Conservation (phyloP, 2,797 vertebrate genomes). For the Gila robusta region DNA sequence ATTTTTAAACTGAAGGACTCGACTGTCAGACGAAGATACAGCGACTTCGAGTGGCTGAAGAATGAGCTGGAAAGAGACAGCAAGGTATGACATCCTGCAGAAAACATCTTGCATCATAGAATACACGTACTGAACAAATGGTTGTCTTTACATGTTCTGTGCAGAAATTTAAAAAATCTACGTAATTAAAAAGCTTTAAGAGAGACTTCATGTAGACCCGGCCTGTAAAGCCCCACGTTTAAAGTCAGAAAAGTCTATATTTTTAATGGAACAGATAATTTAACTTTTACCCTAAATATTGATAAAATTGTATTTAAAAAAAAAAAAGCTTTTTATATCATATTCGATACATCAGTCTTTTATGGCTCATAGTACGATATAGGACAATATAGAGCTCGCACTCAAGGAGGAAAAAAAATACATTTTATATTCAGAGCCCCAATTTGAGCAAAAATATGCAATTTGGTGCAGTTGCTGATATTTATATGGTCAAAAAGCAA, state of each 20-base stretch:
- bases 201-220: not conserved
- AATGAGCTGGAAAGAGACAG: slow-evolving; percentile 98
- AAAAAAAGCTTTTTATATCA: not conserved
- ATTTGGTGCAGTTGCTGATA: not conserved
- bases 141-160: not conserved
- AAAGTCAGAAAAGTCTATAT: not conserved
- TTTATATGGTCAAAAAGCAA: not conserved
- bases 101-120: not conserved
- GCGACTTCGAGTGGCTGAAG: slow-evolving; percentile 98
- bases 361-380: not conserved
- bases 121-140: not conserved
- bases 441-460: not conserved
- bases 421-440: not conserved
- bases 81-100: slow-evolving; percentile 84
- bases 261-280: not conserved
- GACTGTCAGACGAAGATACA: slow-evolving; percentile 94
- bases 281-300: not conserved
- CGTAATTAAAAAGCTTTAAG: not conserved
- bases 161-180: not conserved
- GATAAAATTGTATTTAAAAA: not conserved
- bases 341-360: not conserved
- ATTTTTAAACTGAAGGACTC: slow-evolving; percentile 99
- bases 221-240: too few species aligned
- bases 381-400: not conserved
- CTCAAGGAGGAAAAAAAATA: too few species aligned